A percentile compares a stretch with the other conserved stretches of the same genome.
Conservation (phyloP, 2,113 vertebrate genomes). For the Willisornis vidua region DNA sequence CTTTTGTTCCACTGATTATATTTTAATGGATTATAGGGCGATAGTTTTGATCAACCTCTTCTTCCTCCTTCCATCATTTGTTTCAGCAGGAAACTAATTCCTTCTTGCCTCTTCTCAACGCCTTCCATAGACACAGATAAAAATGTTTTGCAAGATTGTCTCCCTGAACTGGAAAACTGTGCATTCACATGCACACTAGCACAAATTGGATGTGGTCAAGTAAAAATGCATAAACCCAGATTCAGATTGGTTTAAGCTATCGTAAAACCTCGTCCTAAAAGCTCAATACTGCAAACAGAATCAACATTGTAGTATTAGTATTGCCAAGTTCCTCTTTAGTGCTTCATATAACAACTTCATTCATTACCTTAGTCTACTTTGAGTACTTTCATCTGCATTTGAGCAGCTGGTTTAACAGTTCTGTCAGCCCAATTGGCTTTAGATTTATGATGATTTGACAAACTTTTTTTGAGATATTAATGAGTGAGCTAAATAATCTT, state of each 20-base stretch:
- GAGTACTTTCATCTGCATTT: neutral
- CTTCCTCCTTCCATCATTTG: neutral
- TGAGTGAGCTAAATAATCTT: neutral
- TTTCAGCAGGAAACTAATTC: neutral
- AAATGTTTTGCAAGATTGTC: neutral
- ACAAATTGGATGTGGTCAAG: neutral
- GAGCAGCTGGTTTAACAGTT: neutral
- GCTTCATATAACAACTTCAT: neutral
- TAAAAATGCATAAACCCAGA: neutral
- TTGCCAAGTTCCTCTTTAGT: neutral
- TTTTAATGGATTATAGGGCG: neutral
- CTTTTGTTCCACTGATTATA: neutral
- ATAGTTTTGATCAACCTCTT: neutral
- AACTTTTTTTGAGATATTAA: too few species aligned
- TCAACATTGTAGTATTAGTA: neutral
- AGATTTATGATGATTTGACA: too few species aligned
- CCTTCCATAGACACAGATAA: neutral
- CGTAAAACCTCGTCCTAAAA: neutral
- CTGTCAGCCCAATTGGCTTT: neutral
- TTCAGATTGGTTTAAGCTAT: neutral
- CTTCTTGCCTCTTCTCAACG: neutral
- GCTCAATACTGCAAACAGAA: neutral
- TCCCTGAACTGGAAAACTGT: neutral
- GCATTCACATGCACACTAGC: accelerated
- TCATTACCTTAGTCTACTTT: neutral